These are phyloP conservation scores for Cyclura pinguis DNA, from an alignment of 2,797 vertebrate genomes.

Conservation along the genomic window DNA sequence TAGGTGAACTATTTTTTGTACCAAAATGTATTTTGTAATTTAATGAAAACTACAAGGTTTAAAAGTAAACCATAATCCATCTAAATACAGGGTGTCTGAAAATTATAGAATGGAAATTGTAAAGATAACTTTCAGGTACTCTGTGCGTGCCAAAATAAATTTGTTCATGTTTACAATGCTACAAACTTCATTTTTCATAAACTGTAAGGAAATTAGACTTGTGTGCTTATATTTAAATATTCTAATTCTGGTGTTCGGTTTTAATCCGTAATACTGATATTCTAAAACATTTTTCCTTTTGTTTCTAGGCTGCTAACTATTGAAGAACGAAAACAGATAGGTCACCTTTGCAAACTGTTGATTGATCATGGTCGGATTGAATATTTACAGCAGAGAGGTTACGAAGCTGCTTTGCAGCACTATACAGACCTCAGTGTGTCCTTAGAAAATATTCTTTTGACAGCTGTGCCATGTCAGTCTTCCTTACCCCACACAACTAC, in stretches of 20 bases:
- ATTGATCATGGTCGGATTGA: slow-evolving; percentile 89
- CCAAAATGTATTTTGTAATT: slow-evolving; percentile 13
- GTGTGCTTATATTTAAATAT: slow-evolving; percentile 8
- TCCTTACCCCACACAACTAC: slow-evolving; percentile 48
- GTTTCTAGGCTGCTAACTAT: slow-evolving; percentile 80
- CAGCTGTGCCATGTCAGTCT: slow-evolving; percentile 81
- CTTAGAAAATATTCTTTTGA: slow-evolving; percentile 93
- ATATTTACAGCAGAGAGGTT: slow-evolving; percentile 86
- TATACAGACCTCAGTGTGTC: slow-evolving; percentile 86
- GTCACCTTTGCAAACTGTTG: slow-evolving; percentile 89
- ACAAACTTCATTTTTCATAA: background rate
- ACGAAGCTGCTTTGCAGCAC: slow-evolving; percentile 78
- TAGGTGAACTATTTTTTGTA: slow-evolving; percentile 24
- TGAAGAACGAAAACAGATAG: slow-evolving; percentile 86
- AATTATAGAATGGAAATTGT: background rate
- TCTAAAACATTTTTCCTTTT: slow-evolving; percentile 36
- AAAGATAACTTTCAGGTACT: too few relatives aligned
- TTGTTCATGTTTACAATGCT: background rate
- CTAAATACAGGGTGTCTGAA: background rate
- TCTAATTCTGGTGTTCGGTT: background rate
- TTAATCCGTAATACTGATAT: slow-evolving; percentile 26
- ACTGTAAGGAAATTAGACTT: background rate
- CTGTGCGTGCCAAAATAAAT: too few relatives aligned
- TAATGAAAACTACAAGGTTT: fast-evolving
- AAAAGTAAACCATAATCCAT: background rate